Evolutionary conservation across 2,888 invertebrate species (phyloP).

Genomic region (Iselma pallidipennis): DNA sequence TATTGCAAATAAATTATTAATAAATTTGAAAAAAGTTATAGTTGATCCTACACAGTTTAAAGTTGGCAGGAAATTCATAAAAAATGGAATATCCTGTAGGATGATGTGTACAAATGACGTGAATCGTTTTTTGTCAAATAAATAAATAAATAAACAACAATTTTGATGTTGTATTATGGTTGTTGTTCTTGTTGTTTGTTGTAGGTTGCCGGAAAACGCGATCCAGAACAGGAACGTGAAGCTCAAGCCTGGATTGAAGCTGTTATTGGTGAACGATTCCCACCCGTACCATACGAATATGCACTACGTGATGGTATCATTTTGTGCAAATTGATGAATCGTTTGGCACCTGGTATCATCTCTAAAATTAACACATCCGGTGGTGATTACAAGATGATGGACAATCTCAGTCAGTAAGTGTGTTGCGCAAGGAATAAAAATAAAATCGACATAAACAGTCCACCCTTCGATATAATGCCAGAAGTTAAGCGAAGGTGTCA

Average conservation of each 20-base stretch:
- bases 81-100: not conserved
- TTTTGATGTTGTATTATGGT: too few species aligned
- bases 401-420: constrained; percentile 88
- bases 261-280: constrained; percentile 78
- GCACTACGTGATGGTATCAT: constrained; percentile 82
- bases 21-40: too few species aligned
- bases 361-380: constrained; percentile 82
- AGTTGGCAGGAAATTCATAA: constrained; percentile 23
- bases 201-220: constrained; percentile 81
- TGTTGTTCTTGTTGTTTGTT: too few species aligned
- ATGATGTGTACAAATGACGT: not conserved
- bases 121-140: not conserved
- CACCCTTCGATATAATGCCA: not conserved
- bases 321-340: constrained; percentile 88
- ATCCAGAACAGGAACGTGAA: constrained; percentile 77
- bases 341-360: constrained; percentile 81
- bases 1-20: too few species aligned
- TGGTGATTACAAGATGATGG: constrained; percentile 96
- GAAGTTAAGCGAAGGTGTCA: not conserved
- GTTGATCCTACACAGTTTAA: constrained; percentile 34
- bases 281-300: constrained; percentile 73
- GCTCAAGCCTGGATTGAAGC: constrained; percentile 86
- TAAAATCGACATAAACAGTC: constrained; percentile 4
- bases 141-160: too few species aligned
- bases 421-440: not conserved